Base-by-base conservation (phyloP, 2,797 vertebrate species). In the Sebastolobus alascanus region DNA sequence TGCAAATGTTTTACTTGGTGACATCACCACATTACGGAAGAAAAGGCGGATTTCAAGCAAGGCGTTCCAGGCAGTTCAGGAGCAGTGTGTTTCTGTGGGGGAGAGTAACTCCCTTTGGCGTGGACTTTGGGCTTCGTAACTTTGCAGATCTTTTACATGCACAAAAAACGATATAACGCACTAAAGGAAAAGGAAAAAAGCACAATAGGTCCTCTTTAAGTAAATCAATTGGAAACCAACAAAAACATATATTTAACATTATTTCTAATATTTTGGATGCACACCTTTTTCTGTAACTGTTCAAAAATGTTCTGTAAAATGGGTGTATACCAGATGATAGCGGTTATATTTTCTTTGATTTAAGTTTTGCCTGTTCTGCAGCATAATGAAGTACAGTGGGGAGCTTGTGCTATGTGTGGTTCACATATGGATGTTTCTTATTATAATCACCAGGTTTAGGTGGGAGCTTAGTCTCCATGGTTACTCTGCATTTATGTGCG, bases 381-480 rank as follows among this genome's bases (percentile, higher is more conserved):
- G 59, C 37, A 54, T 67, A 64, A 67, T 46, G 35, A 61, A 43
- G 59, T 75, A 29, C 46, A 65, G 59, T 8, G 25, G 31, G 31
- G 4, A 25, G 25, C 61, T 37, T 22, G 18, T 72, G 33, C 25
- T 77, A 5, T 65, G 66, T 73, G 74, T 64, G 56, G 22, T 75
- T 76, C 38, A 58, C 16, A 74, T 85, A 68, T 73, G 54, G 38
- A 79, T 74, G 56, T 80, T 67, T 79, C 22, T 76, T 46, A 54
- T 75, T 73, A 64, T 83, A 80, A 75, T 86, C 40, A 55, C 7
- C 40, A 74, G 78, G 59, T 86, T 89, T 84, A 77, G 40, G 71
- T 86, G 38, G 75, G 61, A 70, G 89, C 78, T 90, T 83, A 70
- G 83, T 92, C 76, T 52, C 82, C 86, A 79, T 85, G 85, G 86